These are phyloP conservation scores for Alethe castanea DNA, from an alignment of 2,113 vertebrate species.

Conservation along the genomic window DNA sequence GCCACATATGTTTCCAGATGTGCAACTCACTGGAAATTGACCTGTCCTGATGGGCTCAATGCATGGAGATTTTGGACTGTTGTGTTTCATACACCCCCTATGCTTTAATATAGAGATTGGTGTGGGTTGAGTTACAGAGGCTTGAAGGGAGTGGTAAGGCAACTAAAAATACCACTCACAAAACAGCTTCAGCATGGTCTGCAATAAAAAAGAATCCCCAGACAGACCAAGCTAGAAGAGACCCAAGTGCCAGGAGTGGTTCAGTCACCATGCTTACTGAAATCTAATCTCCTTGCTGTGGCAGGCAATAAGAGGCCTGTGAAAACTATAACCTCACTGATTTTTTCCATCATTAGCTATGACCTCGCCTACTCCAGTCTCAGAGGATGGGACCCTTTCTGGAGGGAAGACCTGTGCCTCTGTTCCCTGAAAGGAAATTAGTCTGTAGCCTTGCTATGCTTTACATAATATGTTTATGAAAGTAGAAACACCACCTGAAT, in stretches of 20 bases:
- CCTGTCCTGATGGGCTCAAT: background rate
- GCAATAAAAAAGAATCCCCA: background rate
- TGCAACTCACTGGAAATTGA: background rate
- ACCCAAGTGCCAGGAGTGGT: background rate
- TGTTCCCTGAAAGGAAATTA: slow-evolving; percentile 14
- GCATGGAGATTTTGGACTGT: background rate
- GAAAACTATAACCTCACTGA: slow-evolving; percentile 18
- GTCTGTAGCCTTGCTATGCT: background rate
- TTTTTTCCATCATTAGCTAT: slow-evolving; percentile 45
- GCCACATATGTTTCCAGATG: background rate
- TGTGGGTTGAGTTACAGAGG: background rate
- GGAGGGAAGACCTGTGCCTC: background rate
- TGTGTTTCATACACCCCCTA: background rate
- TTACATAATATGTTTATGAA: background rate
- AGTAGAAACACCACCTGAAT: slow-evolving; percentile 10
- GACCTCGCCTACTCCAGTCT: background rate
- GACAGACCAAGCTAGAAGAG: background rate
- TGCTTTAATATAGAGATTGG: background rate
- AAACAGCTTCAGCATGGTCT: background rate
- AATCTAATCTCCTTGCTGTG: slow-evolving; percentile 4
- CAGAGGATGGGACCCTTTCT: slow-evolving; percentile 1
- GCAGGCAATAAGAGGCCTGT: background rate
- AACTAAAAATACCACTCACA: background rate
- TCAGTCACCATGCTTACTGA: background rate
- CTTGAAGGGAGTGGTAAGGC: background rate